phyloP scores from a whole-genome alignment of 2,113 vertebrate genomes.

The Gavialis gangeticus region DNA sequence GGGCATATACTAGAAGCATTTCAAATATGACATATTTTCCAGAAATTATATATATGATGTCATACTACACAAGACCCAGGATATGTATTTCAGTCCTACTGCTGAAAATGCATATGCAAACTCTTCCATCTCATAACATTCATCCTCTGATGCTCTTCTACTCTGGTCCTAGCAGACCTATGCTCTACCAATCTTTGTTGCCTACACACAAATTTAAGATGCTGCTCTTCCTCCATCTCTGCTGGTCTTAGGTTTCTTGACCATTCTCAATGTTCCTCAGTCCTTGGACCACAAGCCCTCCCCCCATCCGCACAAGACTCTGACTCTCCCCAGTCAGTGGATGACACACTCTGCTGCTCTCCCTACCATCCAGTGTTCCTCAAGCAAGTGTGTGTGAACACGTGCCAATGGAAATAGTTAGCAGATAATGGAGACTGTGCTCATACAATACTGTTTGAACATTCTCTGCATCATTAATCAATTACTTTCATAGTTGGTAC shows the following conservation, averaged over 20 bases:
- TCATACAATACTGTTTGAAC: not conserved
- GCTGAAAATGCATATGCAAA: not conserved
- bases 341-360: not conserved
- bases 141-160: not conserved
- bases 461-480: not conserved
- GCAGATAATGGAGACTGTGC: not conserved
- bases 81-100: accelerated
- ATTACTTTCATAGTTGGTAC: not conserved
- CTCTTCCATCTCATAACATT: not conserved
- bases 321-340: accelerated
- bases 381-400: not conserved
- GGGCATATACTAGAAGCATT: not conserved
- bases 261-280: not conserved
- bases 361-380: not conserved
- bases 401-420: not conserved
- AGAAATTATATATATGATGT: not conserved
- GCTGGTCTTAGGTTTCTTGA: not conserved
- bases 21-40: not conserved
- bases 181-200: accelerated
- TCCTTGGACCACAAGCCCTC: too few relatives aligned
- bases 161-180: not conserved
- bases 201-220: not conserved
- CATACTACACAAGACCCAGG: not conserved
- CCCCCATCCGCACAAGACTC: not conserved
- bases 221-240: not conserved